These are phyloP conservation scores for Trinectes maculatus DNA, from an alignment of 2,113 vertebrate genomes.

Conservation along the genomic window DNA sequence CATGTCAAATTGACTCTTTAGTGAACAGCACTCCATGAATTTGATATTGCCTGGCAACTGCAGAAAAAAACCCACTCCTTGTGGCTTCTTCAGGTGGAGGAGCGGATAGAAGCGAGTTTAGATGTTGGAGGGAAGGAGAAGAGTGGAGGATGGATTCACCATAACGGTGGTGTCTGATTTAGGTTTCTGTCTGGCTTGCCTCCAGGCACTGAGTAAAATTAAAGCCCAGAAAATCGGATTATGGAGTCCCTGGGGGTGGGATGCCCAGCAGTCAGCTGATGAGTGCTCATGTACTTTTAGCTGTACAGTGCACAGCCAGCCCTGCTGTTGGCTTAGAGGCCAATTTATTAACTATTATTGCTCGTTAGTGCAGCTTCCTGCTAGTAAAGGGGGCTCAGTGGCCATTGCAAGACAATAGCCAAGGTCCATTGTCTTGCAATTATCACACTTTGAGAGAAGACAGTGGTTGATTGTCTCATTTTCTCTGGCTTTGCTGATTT, in stretches of 20 bases:
- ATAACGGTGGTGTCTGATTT: conserved; percentile 66
- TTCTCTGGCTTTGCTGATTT: conserved; percentile 58
- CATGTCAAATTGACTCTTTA: conserved; percentile 83
- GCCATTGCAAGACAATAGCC: conserved; percentile 53
- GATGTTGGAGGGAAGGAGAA: conserved; percentile 19
- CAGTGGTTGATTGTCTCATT: conserved; percentile 45
- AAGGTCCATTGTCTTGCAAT: conserved; percentile 68
- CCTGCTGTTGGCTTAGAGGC: conserved; percentile 81
- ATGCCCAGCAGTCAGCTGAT: conserved; percentile 84
- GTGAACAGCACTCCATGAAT: conserved; percentile 77
- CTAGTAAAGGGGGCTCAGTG: conserved; percentile 52
- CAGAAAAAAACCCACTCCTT: conserved; percentile 64
- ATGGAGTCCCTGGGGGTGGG: conserved; percentile 81
- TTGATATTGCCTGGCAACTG: conserved; percentile 81
- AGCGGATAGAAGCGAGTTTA: conserved; percentile 29
- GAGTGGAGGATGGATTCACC: conserved; percentile 51
- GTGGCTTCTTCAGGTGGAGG: conserved; percentile 67
- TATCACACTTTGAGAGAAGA: conserved; percentile 65
- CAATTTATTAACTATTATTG: conserved; percentile 93
- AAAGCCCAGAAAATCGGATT: conserved; percentile 90
- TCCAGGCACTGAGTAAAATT: conserved; percentile 85
- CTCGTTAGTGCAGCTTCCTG: conserved; percentile 88
- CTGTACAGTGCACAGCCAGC: conserved; percentile 68
- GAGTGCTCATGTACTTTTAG: conserved; percentile 84
- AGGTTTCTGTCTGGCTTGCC: conserved; percentile 79